Evolutionary conservation across 2,888 invertebrate genomes (phyloP), one percentile per base, ranked within the genome.

Genomic region (Lathronympha strigana): DNA sequence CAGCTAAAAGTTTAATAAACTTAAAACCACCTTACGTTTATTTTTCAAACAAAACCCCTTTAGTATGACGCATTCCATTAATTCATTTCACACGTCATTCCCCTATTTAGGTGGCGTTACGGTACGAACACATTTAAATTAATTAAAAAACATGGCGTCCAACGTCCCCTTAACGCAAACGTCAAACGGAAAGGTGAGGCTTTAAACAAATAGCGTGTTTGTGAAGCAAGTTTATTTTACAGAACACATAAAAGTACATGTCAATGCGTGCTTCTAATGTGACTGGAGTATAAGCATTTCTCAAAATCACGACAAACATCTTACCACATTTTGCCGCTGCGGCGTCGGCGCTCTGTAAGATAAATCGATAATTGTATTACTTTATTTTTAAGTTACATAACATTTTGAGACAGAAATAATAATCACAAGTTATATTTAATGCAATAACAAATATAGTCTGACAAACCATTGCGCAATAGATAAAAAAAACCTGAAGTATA

Each of bases 141-240:
- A 68, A 66, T 68, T 62, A 63, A 66, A 61, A 50, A 53, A 23
- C 11, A 28, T 55, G 61, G 49, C 33, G 51, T 19, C 51, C 23
- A 1, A 43, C 33, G 60, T 54, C 61, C 57, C 57, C 53, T 68
- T 71, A 69, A 69, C 50, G 36, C n/a, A n/a, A n/a, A 70, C 72
- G 73, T 78, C 70, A 72, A 71, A 72, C 76, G 73, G 75, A 78
- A 69, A 81, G 84, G 84, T 84, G 82, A 82, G 80, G 78, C 80
- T 76, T 76, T 73, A 83, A 84, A 83, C 81, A 85, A 87, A 86
- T 78, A 81, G 78, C 78, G 81, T 81, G 76, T 81, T 78, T 76
- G 73, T 76, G 67, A 83, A 84, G 84, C 83, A 73, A 79, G 73
- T 89, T 88, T 88, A 88, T 87, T 84, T 69, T 80, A 77, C 70